Evolutionary conservation across 2,888 invertebrate species (phyloP), one percentile per base, ranked within the genome.

Genomic region (Tolmerus cingulatus): DNA sequence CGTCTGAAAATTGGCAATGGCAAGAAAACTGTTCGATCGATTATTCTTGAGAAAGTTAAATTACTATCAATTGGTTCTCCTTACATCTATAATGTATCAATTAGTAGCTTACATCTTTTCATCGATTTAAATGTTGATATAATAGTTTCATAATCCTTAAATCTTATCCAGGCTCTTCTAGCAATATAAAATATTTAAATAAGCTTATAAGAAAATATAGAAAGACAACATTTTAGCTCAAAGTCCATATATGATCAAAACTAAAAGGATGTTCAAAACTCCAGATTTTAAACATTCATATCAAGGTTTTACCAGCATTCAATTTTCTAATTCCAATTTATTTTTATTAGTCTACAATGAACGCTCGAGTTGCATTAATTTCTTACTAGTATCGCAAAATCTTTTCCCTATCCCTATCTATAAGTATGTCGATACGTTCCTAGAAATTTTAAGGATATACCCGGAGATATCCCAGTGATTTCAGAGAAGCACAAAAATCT

Each of bases 1-100:
- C 27, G 12, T 27, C 8, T 66, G 66, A 66, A 66, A 66, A 66
- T 23, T 19, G 23, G 23, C 2, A 23, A 66, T 3, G 51, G 51
- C 0, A 66, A 27, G 27, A 66, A 66, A 66, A 27, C 66, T 27
- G 66, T 9, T 66, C 66, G 12, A 66, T 66, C 66, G 66, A 66
- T 66, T 23, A 23, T 66, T 66, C 66, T 51, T 66, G 66, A 27
- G 66, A 66, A 66, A 66, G 66, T 3, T 2, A 66, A 66, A 66
- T 66, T 66, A 66, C 14, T 14, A 19, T 66, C 66, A 66, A 66
- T 66, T 66, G 8, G 66, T 66, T 66, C 66, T 66, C 66, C 27
- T 66, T 66, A n/a, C 5, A 23, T 66, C 27, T 66, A 23, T 8
- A 9, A 12, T 66, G 19, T n/a, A n/a, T 51, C 51, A 51, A n/a